Evolutionary conservation across 2,113 vertebrate genomes (phyloP).

Genomic region (Tenebrosternarchus preto): DNA sequence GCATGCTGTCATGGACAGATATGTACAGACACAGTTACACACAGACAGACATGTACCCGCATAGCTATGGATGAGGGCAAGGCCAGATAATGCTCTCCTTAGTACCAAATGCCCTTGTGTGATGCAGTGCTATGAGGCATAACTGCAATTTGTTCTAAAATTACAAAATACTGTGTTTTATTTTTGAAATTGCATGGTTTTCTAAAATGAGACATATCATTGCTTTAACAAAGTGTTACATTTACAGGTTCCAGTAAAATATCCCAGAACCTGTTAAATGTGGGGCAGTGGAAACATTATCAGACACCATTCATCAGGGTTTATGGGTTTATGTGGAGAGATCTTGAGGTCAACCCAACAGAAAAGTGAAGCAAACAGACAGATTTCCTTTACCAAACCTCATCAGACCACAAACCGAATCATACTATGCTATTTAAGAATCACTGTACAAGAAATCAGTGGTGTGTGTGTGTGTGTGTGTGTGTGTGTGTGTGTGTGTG

Average conservation of each 20-base stretch:
- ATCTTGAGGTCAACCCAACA: slow-evolving; percentile 19
- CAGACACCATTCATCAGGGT: not conserved
- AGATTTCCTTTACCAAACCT: not conserved
- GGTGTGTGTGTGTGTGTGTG: not conserved
- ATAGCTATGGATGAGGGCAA: not conserved
- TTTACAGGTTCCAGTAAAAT: slow-evolving; percentile 28
- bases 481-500: not conserved
- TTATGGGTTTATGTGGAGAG: slow-evolving; percentile 15
- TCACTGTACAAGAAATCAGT: not conserved
- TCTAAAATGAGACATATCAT: slow-evolving; percentile 25
- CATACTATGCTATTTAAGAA: not conserved
- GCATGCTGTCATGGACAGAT: not conserved
- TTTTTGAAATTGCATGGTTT: not conserved
- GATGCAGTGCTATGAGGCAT: not conserved
- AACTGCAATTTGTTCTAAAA: not conserved
- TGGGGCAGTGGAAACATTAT: slow-evolving; percentile 37
- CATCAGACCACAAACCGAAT: not conserved
- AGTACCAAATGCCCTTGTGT: not conserved
- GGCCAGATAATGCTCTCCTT: not conserved
- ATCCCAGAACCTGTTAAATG: slow-evolving; percentile 16
- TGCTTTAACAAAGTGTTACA: slow-evolving; percentile 2
- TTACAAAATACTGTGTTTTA: not conserved
- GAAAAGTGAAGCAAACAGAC: slow-evolving; percentile 14
- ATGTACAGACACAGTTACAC: slow-evolving; percentile 12
- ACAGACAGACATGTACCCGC: not conserved